Evolutionary conservation across 2,113 vertebrate genomes (phyloP), one percentile per base, ranked within the genome.

Genomic region (Phyllostomus hastatus): DNA sequence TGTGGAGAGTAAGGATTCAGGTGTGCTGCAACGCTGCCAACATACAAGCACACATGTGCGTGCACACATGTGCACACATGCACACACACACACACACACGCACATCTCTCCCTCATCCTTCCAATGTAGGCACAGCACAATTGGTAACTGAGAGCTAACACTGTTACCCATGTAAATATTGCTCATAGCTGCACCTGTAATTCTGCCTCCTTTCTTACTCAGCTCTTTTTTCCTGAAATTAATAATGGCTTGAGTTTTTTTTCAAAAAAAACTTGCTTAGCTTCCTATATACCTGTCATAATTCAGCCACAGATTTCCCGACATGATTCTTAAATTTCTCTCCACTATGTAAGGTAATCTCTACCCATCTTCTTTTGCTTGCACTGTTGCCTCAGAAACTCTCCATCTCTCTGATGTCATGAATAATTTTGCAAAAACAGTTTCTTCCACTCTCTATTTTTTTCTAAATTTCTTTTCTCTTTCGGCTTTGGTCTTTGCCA

Each of bases 191-290:
- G 79, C 92, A 12, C 14, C 35, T 81, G 20, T 79, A 76, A 94
- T 67, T 92, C 88, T 28, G 84, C 50, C 83, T 88, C 20, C 43
- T 90, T 83, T 88, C 82, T 79, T 82, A 76, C 64, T 95, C 82
- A 86, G 89, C 16, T 94, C 88, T 46, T 95, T 86, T 84, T 91
- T 67, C 78, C 72, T 87, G 28, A 96, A 94, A 91, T 73, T 92
- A 85, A 11, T 75, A 76, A 93, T 59, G 76, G 31, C 10, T 20
- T 54, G 8, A 11, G 24, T 79, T 64, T 54, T 86, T 88, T 90
- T 19, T 2, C 2, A 57, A 24, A 59, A 59, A 50, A 66, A 64
- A 31, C 33, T 35, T 80, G 26, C 48, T 64, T 92, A 66, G 7
- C 88, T 43, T 90, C 85, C 54, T 57, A 54, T n/a, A 86, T 26